Conservation (phyloP, 2,797 vertebrate species). For the Falco peregrinus region DNA sequence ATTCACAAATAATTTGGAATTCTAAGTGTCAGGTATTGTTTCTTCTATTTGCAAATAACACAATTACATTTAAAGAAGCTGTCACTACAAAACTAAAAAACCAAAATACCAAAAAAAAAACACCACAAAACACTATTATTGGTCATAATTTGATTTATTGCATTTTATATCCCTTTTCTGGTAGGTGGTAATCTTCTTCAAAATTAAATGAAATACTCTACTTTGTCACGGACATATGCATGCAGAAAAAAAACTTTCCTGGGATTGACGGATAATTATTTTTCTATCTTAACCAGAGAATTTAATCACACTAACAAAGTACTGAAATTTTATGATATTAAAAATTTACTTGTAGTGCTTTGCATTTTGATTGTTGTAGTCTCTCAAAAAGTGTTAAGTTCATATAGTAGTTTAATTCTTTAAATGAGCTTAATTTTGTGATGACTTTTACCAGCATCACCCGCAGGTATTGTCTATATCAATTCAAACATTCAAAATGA, state of each 20-base stretch:
- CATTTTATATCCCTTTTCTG: constrained; percentile 2
- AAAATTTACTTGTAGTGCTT: background rate
- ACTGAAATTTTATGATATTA: background rate
- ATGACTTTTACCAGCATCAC: background rate
- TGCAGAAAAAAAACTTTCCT: background rate
- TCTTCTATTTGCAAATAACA: background rate
- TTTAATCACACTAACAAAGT: background rate
- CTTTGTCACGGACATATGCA: background rate
- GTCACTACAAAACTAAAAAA: background rate
- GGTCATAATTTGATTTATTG: constrained; percentile 9
- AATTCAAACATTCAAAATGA: constrained; percentile 13
- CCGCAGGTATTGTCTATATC: background rate
- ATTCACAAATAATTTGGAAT: background rate
- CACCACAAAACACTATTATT: background rate
- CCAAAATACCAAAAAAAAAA: background rate
- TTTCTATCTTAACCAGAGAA: background rate
- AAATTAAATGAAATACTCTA: background rate
- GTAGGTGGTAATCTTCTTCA: constrained; percentile 33
- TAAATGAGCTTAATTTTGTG: background rate
- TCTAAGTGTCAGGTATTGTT: constrained; percentile 12
- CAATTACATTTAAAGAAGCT: background rate
- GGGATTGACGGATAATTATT: background rate
- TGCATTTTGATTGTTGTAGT: background rate
- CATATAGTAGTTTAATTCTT: background rate
- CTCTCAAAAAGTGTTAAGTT: background rate